Base-by-base conservation (phyloP, 1,140 invertebrate genomes). In the Pseudomyrmex concolor region DNA sequence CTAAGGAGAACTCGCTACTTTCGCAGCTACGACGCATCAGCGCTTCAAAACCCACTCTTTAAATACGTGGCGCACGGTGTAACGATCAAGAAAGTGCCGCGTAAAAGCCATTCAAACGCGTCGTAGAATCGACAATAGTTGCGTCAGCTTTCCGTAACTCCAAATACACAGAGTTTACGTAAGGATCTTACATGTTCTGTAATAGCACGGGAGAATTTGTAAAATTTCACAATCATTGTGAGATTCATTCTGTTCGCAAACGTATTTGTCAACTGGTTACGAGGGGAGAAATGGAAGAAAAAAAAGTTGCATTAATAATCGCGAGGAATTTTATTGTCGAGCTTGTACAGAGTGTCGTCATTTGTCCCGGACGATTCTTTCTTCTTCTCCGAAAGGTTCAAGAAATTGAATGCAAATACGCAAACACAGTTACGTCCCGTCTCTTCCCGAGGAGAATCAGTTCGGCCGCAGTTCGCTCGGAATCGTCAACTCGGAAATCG, bases 361-460 rank as follows among this genome's bases (percentile, higher is more conserved):
- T 34, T 34, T 34, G 34, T 34, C 34, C 34, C 34, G 34, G 34
- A 34, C 34, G 34, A 34, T 63, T 19, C 78, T 55, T 48, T 54
- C 63, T 17, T 34, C 12, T 54, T 59, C 22, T 66, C 22, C 19
- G 22, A 17, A 34, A 25, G 54, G 12, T 50, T 48, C 57, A 72
- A 72, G 86, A 91, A 91, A 91, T 91, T 89, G 89, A 91, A 91
- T 91, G 90, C 89, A 91, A 91, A 91, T 91, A 91, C 84, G 80
- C 71, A 77, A 55, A 62, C 71, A 60, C 59, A 17, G 25, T 64
- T 64, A 71, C 85, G 62, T 81, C 54, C 76, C 43, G 34, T 34
- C 70, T 17, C 55, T 12, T 25, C 51, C 13, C 43, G 51, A 22
- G 10, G 66, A 25, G 19, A 80, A 60, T 60, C 17, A 70, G 22